Conservation (phyloP, 2,888 invertebrate genomes). For the Euzetes globulus region DNA sequence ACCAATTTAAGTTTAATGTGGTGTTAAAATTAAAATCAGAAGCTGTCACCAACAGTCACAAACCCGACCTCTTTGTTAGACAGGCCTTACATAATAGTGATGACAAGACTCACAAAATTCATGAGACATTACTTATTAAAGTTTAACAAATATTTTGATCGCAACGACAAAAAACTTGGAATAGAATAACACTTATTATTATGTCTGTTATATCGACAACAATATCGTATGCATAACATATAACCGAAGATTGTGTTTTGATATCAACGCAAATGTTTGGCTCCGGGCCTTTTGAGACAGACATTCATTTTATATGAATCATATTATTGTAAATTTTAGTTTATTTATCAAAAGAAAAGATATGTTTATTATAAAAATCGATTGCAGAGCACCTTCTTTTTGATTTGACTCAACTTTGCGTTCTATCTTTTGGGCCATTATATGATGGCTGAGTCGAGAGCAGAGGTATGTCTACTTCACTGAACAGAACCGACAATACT, state of each 20-base stretch:
- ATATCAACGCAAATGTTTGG: background rate
- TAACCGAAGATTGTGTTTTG: background rate
- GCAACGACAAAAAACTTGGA: background rate
- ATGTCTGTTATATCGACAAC: background rate
- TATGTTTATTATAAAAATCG: background rate
- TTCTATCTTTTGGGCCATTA: background rate
- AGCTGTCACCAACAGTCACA: constrained; percentile 19
- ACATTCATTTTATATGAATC: background rate
- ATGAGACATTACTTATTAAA: constrained; percentile 21
- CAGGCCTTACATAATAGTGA: background rate
- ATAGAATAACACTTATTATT: background rate
- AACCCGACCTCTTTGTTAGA: background rate
- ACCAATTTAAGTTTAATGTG: constrained; percentile 27
- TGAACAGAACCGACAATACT: background rate
- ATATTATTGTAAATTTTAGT: constrained; percentile 3
- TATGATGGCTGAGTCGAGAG: background rate
- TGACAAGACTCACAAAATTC: background rate
- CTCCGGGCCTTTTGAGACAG: background rate
- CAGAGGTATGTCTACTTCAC: background rate
- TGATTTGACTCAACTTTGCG: background rate
- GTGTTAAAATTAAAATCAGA: constrained; percentile 31
- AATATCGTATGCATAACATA: background rate
- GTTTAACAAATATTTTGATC: constrained; percentile 4
- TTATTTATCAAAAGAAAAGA: constrained; percentile 3
- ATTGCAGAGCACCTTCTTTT: background rate